Evolutionary conservation across 1,140 invertebrate species (phyloP).

Genomic region (Cydia pomonella): DNA sequence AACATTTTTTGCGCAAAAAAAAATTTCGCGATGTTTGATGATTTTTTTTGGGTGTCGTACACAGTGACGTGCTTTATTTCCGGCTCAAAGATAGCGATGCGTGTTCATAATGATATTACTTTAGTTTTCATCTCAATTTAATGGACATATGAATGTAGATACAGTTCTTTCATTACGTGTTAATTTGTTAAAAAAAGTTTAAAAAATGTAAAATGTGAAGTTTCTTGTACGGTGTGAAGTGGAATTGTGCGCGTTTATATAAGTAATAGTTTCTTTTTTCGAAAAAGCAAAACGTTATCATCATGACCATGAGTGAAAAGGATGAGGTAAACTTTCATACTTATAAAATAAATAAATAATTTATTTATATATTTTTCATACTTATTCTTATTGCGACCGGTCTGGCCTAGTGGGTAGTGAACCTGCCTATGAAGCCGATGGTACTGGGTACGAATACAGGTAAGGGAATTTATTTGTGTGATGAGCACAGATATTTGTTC

Average conservation of each 20-base stretch:
- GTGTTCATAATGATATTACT: background rate
- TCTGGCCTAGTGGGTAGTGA: too few species aligned
- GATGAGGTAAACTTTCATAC: background rate
- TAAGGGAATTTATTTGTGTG: too few species aligned
- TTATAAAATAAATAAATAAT: too few species aligned
- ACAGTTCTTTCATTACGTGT: background rate
- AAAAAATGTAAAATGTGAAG: background rate
- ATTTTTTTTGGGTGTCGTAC: background rate
- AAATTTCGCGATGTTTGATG: background rate
- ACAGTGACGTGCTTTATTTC: background rate
- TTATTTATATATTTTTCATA: too few species aligned
- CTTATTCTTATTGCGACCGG: too few species aligned
- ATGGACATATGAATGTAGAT: too few species aligned
- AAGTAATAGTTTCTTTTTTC: background rate
- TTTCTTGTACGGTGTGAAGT: too few species aligned
- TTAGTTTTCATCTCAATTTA: background rate
- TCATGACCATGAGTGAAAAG: background rate
- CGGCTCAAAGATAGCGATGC: background rate
- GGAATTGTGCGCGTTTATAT: background rate
- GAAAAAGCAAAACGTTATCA: background rate
- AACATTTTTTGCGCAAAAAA: too few species aligned
- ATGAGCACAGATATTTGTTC: too few species aligned
- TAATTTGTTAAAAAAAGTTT: background rate
- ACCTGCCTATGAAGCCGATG: too few species aligned
- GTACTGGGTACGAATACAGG: too few species aligned